Evolutionary conservation across 2,888 invertebrate species (phyloP), one percentile per base, ranked within the genome.

Genomic region (Pyrrhia umbra): DNA sequence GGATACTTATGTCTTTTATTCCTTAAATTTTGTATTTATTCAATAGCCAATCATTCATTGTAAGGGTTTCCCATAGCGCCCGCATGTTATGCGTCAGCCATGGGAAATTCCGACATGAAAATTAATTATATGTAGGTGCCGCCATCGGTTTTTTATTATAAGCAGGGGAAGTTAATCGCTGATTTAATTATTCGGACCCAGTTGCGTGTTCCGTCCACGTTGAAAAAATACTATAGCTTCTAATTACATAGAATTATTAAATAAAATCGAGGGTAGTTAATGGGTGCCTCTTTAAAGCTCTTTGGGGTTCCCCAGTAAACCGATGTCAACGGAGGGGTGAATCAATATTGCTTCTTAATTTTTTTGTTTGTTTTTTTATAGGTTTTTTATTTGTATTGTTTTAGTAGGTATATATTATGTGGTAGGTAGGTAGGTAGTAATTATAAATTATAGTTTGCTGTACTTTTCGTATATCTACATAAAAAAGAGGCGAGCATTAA

Each of bases 161-260:
- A 52, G 18, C 49, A 37, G 51, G 70, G 70, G 67, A 60, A 42
- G 80, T 73, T 75, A 71, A 70, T 73, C 51, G 56, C 59, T 74
- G 67, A 82, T 79, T 80, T 82, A 81, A 82, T 79, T 82, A 82
- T 58, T 47, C 54, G 42, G 27, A 34, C 45, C 42, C n/a, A 27
- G 57, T 75, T 73, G 77, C 80, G 71, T 80, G 80, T 39, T 25
- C 25, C 27, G 49, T 6, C 21, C 20, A 21, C 50, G 57, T 21
- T 34, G n/a, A n/a, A 46, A 45, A n/a, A 40, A 18, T 51, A 43
- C 43, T 34, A 49, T 45, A 39, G 20, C 40, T 20, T 62, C 56
- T 75, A 68, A 68, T 58, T 47, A 49, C 30, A 43, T 6, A 45
- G 10, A 13, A 30, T 13, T 23, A n/a, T 49, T 46, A 34, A 34